Evolutionary conservation across 64 coral and sea anemone species (phyloP).

Genomic region (Platygyra sinensis): DNA sequence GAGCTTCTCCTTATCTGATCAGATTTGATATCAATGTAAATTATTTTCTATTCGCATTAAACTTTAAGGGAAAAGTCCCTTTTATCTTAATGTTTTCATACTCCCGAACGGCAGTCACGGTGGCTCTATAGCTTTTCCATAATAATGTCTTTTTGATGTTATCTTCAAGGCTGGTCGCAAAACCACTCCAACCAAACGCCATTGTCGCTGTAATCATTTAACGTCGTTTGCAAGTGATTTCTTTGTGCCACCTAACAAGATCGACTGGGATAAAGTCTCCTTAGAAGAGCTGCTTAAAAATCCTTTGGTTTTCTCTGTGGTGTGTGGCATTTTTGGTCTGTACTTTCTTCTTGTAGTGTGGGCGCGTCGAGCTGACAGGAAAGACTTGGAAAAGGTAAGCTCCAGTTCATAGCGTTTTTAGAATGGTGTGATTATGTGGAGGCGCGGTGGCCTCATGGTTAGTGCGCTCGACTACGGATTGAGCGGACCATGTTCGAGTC

Average conservation of each 20-base stretch:
- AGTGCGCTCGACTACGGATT: too few relatives aligned
- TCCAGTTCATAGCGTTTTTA: neutral
- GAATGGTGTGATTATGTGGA: neutral
- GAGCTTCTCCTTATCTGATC: too few relatives aligned
- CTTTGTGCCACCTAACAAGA: conserved; percentile 93
- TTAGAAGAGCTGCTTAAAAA: conserved; percentile 86
- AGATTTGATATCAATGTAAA: too few relatives aligned
- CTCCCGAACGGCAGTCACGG: too few relatives aligned
- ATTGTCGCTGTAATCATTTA: conserved; percentile 79
- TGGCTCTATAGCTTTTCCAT: too few relatives aligned
- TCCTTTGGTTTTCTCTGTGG: conserved; percentile 90
- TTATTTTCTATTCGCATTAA: too few relatives aligned
- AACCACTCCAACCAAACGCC: conserved; percentile 51
- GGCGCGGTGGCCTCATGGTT: too few relatives aligned
- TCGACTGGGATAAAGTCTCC: conserved; percentile 91
- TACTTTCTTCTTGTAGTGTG: conserved; percentile 90
- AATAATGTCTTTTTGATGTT: neutral
- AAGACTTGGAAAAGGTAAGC: conserved; percentile 89
- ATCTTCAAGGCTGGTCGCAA: conserved; percentile 70
- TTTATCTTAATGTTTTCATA: too few relatives aligned
- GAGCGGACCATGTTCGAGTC: too few relatives aligned
- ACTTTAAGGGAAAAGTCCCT: too few relatives aligned
- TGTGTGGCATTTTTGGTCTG: conserved; percentile 85
- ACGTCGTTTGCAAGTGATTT: conserved; percentile 96
- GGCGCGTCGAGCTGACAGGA: conserved; percentile 88